phyloP scores from a whole-genome alignment of 2,797 vertebrate genomes.

The Glossophaga mutica region DNA sequence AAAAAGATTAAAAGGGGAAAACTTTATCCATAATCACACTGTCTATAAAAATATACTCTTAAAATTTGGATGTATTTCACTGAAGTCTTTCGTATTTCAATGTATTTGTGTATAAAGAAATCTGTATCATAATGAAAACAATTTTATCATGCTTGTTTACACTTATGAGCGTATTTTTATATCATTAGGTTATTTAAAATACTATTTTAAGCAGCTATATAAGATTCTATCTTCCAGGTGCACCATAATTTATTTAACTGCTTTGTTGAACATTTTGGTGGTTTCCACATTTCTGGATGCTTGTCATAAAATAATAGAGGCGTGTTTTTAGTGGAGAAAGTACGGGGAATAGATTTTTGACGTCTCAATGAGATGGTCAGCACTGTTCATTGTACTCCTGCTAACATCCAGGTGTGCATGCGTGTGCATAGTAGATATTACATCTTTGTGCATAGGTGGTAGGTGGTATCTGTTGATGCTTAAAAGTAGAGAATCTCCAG shows the following conservation, averaged over 20 bases:
- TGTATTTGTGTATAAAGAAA: background rate
- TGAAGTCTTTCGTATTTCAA: background rate
- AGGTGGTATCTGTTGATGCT: background rate
- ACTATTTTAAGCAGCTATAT: background rate
- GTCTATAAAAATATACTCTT: background rate
- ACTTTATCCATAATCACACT: background rate
- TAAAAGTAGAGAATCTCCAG: background rate
- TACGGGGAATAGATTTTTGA: background rate
- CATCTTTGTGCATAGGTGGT: background rate
- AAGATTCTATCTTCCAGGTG: background rate
- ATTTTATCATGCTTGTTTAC: background rate
- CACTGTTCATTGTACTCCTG: background rate
- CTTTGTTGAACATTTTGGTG: background rate
- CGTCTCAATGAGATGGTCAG: background rate
- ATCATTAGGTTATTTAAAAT: background rate
- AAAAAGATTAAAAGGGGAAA: background rate
- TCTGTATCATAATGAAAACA: background rate
- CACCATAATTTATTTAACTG: background rate
- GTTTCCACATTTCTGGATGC: background rate
- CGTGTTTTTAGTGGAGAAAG: background rate
- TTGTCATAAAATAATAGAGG: background rate
- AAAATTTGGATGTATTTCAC: background rate
- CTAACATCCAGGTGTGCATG: background rate
- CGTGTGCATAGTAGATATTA: fast-evolving
- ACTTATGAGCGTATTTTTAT: background rate